Evolutionary conservation across 2,797 vertebrate genomes (phyloP), one percentile per base, ranked within the genome.

Genomic region (Myripristis jacobus): DNA sequence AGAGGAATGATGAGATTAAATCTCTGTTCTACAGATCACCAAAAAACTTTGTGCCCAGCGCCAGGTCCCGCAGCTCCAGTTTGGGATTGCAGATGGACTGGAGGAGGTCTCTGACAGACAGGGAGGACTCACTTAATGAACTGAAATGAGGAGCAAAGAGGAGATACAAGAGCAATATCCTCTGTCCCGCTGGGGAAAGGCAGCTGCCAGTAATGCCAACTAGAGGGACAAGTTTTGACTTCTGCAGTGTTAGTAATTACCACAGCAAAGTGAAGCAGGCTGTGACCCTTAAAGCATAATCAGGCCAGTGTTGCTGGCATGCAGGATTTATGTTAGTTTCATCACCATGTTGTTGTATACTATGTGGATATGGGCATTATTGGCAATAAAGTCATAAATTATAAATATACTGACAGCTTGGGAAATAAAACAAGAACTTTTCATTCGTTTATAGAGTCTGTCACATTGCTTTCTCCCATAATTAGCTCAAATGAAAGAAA

Each of bases 1-100:
- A 90, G 36, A 91, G 94, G 53, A 93, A 88, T 0, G 82, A 93
- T 1, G 86, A 89, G 1, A 3, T 82, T 0, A 93, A 91, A 71
- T 50, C 75, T 0, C 19, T 57, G 0, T 1, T 88, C 29, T 44
- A 73, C 77, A 87, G 84, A 67, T 38, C 67, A 21, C 77, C 80
- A 2, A 71, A 78, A 57, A 67, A 34, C 47, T 73, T 88, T 15
- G 29, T 82, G 21, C 75, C 86, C 8, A 54, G 25, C n/a, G 63
- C 82, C 6, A 87, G 91, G 68, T 83, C 88, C 15, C 89, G 89
- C 36, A 91, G 83, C 53, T 70, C 75, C 55, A 72, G 13, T 24
- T 84, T 80, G n/a, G 60, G 44, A 54, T 51, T 68, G 12, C 47
- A 56, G 6, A 24, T 65, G 64, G 84, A 91, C 48, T 92, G 88